Evolutionary conservation across 1,140 invertebrate species (phyloP).

Genomic region (Harlomillsia oculata): DNA sequence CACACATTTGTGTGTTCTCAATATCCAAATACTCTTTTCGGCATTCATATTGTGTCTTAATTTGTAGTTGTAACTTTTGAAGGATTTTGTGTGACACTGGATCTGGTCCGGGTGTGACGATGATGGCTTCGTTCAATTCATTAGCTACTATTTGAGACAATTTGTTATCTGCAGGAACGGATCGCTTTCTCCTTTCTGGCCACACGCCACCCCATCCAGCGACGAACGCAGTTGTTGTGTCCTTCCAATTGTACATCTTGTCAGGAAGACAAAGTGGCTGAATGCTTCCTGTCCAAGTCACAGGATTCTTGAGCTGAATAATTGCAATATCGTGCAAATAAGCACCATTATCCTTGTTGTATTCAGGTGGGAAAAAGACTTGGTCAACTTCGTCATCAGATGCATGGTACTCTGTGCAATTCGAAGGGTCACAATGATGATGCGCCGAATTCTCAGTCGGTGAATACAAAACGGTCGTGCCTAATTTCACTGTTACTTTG

Average conservation of each 20-base stretch:
- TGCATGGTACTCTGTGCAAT: no score
- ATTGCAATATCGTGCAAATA: conserved; percentile 44
- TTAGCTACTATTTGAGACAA: no score
- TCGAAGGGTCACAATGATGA: neutral
- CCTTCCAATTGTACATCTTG: neutral
- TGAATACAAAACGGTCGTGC: neutral
- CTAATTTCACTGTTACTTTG: neutral
- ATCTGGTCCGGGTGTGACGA: no score
- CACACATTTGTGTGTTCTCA: no score
- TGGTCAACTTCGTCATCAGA: neutral
- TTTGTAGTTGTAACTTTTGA: no score
- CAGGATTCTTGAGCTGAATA: conserved; percentile 39
- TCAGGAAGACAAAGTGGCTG: conserved; percentile 43
- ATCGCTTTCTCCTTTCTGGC: no score
- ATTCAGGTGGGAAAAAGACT: neutral
- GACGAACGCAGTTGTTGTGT: neutral
- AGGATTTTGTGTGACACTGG: no score
- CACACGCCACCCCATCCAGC: conserved; percentile 17
- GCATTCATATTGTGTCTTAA: no score
- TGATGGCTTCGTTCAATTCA: no score
- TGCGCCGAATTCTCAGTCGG: no score
- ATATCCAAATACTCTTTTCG: no score
- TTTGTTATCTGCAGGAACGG: no score
- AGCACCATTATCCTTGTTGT: neutral
- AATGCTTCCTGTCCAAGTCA: conserved; percentile 39